These are phyloP conservation scores for Anticlea derivata DNA, from an alignment of 2,888 invertebrate genomes.

Conservation along the genomic window DNA sequence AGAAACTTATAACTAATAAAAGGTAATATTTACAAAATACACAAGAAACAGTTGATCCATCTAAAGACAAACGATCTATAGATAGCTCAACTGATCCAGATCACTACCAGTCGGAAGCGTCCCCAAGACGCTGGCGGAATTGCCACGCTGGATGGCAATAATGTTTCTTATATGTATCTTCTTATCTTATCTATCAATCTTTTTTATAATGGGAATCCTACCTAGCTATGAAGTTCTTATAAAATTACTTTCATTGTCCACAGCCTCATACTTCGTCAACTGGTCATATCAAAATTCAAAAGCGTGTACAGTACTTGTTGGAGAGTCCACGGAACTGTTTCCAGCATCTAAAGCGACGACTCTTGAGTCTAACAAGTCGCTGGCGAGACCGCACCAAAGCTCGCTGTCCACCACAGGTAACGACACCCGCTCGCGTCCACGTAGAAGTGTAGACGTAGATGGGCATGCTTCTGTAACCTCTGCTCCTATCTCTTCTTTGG, in stretches of 20 bases:
- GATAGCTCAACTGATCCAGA: too few species aligned
- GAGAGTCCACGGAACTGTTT: constrained; percentile 88
- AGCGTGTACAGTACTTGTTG: constrained; percentile 93
- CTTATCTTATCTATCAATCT: too few species aligned
- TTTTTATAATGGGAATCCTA: too few species aligned
- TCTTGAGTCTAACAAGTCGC: constrained; percentile 88
- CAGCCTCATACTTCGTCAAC: constrained; percentile 92
- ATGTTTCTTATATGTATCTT: too few species aligned
- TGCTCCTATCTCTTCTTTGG: constrained; percentile 66
- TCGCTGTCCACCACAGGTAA: constrained; percentile 83
- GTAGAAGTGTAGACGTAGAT: constrained; percentile 88
- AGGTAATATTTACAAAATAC: too few species aligned
- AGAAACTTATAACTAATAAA: too few species aligned
- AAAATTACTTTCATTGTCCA: constrained; percentile 41
- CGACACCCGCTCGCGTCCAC: constrained; percentile 84
- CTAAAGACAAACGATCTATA: too few species aligned
- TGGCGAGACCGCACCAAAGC: constrained; percentile 86
- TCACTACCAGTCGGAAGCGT: too few species aligned
- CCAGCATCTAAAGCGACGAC: constrained; percentile 88
- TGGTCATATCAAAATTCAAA: constrained; percentile 93
- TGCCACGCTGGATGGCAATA: too few species aligned
- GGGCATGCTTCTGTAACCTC: constrained; percentile 82
- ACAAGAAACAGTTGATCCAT: too few species aligned
- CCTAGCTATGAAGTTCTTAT: background rate
- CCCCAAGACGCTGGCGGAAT: too few species aligned